These are phyloP conservation scores for Holothuria leucospilota DNA, from an alignment of 53 echinoderm and acorn worm species.

Conservation along the genomic window DNA sequence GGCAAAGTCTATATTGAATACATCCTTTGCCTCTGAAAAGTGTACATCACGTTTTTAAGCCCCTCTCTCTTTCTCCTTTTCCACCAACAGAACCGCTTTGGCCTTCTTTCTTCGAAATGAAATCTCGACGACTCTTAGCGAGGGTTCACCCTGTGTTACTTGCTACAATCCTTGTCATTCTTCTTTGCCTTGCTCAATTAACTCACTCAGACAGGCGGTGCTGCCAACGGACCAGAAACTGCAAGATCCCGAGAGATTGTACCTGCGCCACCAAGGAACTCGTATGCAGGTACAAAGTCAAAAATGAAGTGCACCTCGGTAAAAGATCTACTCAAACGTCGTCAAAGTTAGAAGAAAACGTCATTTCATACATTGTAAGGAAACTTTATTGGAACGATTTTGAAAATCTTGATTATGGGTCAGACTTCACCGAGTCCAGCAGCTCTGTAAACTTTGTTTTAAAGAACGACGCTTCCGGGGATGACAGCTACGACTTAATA, in stretches of 20 bases:
- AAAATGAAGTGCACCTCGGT: not conserved
- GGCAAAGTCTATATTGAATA: too few relatives aligned
- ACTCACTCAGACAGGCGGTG: slow-evolving; percentile 22
- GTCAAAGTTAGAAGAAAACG: slow-evolving; percentile 19
- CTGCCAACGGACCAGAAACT: not conserved
- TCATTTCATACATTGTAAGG: slow-evolving; percentile 29
- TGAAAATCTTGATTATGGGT: not conserved
- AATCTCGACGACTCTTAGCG: slow-evolving; percentile 16
- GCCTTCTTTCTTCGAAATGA: slow-evolving; percentile 4
- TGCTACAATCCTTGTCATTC: not conserved
- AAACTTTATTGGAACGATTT: slow-evolving; percentile 18
- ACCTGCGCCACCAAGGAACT: slow-evolving; percentile 9
- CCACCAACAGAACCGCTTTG: too few relatives aligned
- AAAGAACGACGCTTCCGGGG: too few relatives aligned
- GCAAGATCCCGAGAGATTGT: not conserved
- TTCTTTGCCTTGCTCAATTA: slow-evolving; percentile 34
- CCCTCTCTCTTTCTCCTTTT: not conserved
- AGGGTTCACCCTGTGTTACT: slow-evolving; percentile 13
- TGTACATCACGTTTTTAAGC: too few relatives aligned
- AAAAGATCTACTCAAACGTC: slow-evolving; percentile 16
- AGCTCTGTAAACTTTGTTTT: too few relatives aligned
- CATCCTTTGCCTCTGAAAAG: too few relatives aligned
- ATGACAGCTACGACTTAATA: too few relatives aligned
- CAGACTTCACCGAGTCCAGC: not conserved
- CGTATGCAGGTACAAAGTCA: not conserved